phyloP scores from a whole-genome alignment of 2,113 vertebrate genomes.

The Triplophysa rosa region DNA sequence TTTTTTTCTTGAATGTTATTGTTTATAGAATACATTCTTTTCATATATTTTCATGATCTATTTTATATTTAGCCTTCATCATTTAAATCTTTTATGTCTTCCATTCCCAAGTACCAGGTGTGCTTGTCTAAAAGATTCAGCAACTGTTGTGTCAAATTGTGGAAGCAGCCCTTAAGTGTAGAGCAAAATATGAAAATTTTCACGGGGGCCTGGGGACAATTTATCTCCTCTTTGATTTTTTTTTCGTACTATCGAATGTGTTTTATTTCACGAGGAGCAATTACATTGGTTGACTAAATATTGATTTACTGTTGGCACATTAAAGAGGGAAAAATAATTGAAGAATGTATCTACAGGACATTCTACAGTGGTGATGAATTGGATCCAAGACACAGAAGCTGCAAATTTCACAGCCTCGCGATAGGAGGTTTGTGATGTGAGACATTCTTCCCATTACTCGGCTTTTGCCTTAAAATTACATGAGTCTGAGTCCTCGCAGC shows the following conservation, averaged over 20 bases:
- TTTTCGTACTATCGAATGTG: constrained; percentile 63
- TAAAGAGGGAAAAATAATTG: constrained; percentile 79
- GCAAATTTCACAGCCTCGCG: constrained; percentile 54
- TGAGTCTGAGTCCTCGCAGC: background rate
- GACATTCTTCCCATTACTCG: constrained; percentile 26
- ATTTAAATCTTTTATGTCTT: constrained; percentile 18
- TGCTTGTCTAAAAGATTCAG: constrained; percentile 60
- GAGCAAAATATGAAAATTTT: constrained; percentile 70
- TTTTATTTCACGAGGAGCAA: constrained; percentile 71
- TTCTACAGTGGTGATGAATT: constrained; percentile 71
- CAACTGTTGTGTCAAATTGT: constrained; percentile 68
- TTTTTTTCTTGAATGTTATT: too few species aligned
- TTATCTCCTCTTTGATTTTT: constrained; percentile 76
- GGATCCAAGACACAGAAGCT: constrained; percentile 57
- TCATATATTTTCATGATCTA: too few species aligned
- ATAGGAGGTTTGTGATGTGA: constrained; percentile 61
- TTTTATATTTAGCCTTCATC: too few species aligned
- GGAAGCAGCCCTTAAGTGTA: constrained; percentile 73
- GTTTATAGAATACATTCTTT: too few species aligned
- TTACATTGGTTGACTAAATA: constrained; percentile 79
- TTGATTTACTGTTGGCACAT: constrained; percentile 74
- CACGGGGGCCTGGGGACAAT: constrained; percentile 63
- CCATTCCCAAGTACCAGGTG: constrained; percentile 68
- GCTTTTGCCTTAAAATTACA: constrained; percentile 45
- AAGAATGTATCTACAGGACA: constrained; percentile 81